These are phyloP conservation scores for Spea bombifrons DNA, from an alignment of 2,113 vertebrate genomes.

Conservation along the genomic window DNA sequence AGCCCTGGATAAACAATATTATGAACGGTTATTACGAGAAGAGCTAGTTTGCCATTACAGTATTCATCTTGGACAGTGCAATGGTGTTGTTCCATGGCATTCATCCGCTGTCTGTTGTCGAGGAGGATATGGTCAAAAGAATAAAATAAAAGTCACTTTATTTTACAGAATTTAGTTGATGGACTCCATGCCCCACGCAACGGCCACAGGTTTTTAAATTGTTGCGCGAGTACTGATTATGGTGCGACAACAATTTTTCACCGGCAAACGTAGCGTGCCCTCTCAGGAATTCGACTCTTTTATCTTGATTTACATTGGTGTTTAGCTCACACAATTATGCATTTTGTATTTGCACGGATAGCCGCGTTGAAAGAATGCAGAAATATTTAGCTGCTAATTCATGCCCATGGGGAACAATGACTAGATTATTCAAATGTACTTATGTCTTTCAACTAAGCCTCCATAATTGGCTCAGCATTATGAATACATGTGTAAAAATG, in stretches of 20 bases:
- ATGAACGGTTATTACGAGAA: no score
- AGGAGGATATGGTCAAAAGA: no score
- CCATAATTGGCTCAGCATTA: constrained; percentile 42
- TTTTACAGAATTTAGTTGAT: not conserved
- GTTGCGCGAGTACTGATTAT: constrained; percentile 6
- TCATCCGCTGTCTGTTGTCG: no score
- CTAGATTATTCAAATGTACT: constrained; percentile 44
- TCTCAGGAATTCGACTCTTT: not conserved
- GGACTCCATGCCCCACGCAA: not conserved
- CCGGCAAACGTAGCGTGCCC: not conserved
- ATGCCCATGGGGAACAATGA: constrained; percentile 41
- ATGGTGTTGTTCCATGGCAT: no score
- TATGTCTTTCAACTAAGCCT: constrained; percentile 41
- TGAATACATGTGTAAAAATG: constrained; percentile 45
- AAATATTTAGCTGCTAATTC: constrained; percentile 47
- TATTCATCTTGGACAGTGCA: no score
- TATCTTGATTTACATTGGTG: constrained; percentile 19
- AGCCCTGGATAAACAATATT: no score
- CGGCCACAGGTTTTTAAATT: not conserved
- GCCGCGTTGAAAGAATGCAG: constrained; percentile 31
- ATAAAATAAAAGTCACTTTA: not conserved
- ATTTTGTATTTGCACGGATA: constrained; percentile 28
- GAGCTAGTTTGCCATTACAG: no score
- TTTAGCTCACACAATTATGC: constrained; percentile 36
- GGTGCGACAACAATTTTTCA: not conserved